Evolutionary conservation across 1,140 invertebrate genomes (phyloP).

Genomic region (Hypothenemus hampei): DNA sequence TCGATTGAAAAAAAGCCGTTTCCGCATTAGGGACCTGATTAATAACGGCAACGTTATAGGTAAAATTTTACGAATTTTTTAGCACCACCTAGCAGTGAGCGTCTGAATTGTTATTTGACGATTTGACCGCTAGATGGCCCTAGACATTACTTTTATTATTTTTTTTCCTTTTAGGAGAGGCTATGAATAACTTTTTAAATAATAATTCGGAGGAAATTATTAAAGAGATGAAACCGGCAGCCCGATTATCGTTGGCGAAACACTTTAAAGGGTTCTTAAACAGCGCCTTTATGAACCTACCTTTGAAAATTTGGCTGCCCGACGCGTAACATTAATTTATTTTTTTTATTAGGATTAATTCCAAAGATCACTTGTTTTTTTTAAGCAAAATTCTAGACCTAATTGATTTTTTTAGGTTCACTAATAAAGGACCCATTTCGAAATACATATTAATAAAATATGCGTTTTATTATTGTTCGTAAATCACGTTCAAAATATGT

Average conservation of each 20-base stretch:
- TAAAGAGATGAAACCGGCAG: slow-evolving; percentile 75
- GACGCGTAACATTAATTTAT: slow-evolving; percentile 34
- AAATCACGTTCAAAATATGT: too few relatives aligned
- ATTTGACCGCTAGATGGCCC: background rate
- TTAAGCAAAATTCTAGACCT: too few relatives aligned
- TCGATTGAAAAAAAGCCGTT: slow-evolving; percentile 60
- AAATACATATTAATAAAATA: background rate
- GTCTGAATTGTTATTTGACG: background rate
- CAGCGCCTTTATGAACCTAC: slow-evolving; percentile 68
- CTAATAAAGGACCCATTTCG: background rate
- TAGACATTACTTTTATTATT: too few relatives aligned
- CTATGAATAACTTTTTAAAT: slow-evolving; percentile 80
- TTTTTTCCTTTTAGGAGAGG: slow-evolving; percentile 57
- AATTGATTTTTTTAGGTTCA: background rate
- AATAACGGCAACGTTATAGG: slow-evolving; percentile 72
- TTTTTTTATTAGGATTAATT: too few relatives aligned
- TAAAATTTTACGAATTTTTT: slow-evolving; percentile 34
- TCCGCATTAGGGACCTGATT: slow-evolving; percentile 63
- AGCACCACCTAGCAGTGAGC: too few relatives aligned
- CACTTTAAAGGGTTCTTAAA: slow-evolving; percentile 75
- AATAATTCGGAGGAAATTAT: slow-evolving; percentile 80
- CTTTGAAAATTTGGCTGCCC: slow-evolving; percentile 68
- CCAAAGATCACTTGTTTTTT: too few relatives aligned
- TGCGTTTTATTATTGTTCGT: too few relatives aligned
- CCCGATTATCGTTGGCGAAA: slow-evolving; percentile 65